These are phyloP conservation scores for Rafetus swinhoei DNA, from an alignment of 2,113 vertebrate species.

Conservation along the genomic window DNA sequence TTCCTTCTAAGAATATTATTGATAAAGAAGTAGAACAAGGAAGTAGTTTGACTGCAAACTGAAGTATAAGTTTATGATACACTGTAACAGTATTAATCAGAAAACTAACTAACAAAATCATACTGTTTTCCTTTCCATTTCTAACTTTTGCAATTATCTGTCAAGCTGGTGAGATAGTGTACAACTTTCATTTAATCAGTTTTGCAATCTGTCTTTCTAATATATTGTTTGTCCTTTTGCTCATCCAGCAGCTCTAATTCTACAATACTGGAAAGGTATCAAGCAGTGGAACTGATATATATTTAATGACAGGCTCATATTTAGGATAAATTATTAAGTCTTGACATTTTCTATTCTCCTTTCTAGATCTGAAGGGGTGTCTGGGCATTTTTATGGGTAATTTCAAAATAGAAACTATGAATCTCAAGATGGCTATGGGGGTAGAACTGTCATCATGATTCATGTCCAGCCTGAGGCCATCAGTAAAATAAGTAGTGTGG, in stretches of 20 bases:
- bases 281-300: background rate
- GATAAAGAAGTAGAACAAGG: background rate
- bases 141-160: background rate
- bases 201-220: background rate
- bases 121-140: background rate
- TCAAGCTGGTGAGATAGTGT: background rate
- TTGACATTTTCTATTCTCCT: background rate
- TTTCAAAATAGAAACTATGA: slow-evolving; percentile 38
- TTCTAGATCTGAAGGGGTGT: background rate
- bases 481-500: slow-evolving; percentile 12
- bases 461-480: slow-evolving; percentile 12
- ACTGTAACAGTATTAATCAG: background rate
- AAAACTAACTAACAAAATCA: background rate
- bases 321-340: background rate
- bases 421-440: slow-evolving; percentile 14
- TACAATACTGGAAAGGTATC: background rate
- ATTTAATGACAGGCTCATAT: background rate
- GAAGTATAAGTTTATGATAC: background rate
- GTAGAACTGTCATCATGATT: background rate
- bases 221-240: background rate
- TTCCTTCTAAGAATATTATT: background rate
- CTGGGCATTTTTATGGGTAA: background rate
- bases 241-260: background rate
- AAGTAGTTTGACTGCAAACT: background rate
- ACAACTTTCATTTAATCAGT: background rate